Evolutionary conservation across 2,888 invertebrate species (phyloP).

Genomic region (Diadromus collaris): DNA sequence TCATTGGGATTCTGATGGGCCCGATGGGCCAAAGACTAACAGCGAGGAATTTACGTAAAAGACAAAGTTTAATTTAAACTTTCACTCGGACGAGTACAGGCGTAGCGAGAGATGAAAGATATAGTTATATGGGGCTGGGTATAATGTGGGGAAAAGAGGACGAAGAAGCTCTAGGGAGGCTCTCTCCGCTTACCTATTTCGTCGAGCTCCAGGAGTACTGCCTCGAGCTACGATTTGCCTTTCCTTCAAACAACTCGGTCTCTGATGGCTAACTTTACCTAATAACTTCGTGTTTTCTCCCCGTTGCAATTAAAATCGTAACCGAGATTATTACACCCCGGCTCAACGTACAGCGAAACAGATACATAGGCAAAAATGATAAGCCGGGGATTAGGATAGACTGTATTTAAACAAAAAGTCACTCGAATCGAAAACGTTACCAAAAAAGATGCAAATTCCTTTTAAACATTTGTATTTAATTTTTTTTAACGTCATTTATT

Average conservation of each 20-base stretch:
- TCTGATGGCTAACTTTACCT: conserved; percentile 55
- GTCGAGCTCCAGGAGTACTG: conserved; percentile 34
- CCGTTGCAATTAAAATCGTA: conserved; percentile 55
- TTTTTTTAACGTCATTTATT: neutral
- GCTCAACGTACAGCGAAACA: neutral
- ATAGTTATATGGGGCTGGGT: conserved; percentile 32
- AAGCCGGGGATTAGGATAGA: neutral
- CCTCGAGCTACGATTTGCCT: conserved; percentile 57
- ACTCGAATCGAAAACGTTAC: neutral
- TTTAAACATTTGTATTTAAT: neutral
- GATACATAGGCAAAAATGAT: conserved; percentile 2
- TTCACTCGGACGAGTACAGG: conserved; percentile 53
- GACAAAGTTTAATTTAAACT: conserved; percentile 61
- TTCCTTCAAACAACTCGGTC: conserved; percentile 55
- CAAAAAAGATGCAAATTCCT: neutral
- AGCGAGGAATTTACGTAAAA: conserved; percentile 53
- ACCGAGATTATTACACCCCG: conserved; percentile 56
- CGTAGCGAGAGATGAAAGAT: conserved; percentile 42
- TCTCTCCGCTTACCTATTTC: conserved; percentile 48
- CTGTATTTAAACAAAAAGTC: neutral
- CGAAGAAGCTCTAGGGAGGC: conserved; percentile 37
- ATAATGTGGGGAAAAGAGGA: conserved; percentile 25
- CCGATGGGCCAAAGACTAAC: conserved; percentile 44
- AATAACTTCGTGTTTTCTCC: conserved; percentile 59
- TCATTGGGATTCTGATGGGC: conserved; percentile 24